A percentile compares a stretch with the other conserved stretches of the same genome.
Evolutionary conservation across 1,140 invertebrate genomes (phyloP).

Genomic region (Zaprionus ghesquierei): DNA sequence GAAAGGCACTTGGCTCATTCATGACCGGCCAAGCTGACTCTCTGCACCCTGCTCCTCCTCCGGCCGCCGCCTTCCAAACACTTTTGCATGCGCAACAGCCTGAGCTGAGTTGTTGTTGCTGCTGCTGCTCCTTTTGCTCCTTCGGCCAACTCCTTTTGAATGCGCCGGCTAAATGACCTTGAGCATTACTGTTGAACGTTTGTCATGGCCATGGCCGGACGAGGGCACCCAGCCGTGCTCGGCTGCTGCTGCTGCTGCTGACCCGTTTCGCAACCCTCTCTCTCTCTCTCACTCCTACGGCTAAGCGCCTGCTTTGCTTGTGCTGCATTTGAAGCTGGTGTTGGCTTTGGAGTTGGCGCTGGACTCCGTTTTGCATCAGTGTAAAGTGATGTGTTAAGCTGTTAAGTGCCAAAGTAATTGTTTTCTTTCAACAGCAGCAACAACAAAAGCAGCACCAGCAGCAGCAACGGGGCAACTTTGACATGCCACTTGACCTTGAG

Average conservation of each 20-base stretch:
- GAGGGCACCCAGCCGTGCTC: neutral
- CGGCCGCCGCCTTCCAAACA: neutral
- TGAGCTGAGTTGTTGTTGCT: neutral
- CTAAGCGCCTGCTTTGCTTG: constrained; percentile 32
- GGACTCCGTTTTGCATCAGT: constrained; percentile 66
- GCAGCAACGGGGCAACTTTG: constrained; percentile 21
- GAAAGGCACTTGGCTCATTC: constrained; percentile 73
- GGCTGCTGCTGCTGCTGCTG: no score
- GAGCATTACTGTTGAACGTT: constrained; percentile 70
- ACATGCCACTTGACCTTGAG: constrained; percentile 73
- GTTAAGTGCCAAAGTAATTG: constrained; percentile 81
- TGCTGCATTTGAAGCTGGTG: constrained; percentile 23
- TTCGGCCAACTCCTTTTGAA: constrained; percentile 54
- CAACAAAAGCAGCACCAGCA: constrained; percentile 34
- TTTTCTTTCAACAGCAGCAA: constrained; percentile 72
- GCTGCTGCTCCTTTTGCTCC: constrained; percentile 30
- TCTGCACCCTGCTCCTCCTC: constrained; percentile 26
- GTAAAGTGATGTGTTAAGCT: constrained; percentile 77
- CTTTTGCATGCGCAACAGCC: constrained; percentile 19
- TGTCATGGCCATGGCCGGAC: constrained; percentile 39
- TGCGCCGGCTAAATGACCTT: constrained; percentile 62
- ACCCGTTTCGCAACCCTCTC: neutral
- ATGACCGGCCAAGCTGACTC: constrained; percentile 49
- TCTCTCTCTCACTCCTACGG: neutral
- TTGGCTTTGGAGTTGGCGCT: neutral